A percentile compares a stretch with the other conserved stretches of the same genome.
Evolutionary conservation across 2,113 vertebrate species (phyloP).

Genomic region (Megalops atlanticus): DNA sequence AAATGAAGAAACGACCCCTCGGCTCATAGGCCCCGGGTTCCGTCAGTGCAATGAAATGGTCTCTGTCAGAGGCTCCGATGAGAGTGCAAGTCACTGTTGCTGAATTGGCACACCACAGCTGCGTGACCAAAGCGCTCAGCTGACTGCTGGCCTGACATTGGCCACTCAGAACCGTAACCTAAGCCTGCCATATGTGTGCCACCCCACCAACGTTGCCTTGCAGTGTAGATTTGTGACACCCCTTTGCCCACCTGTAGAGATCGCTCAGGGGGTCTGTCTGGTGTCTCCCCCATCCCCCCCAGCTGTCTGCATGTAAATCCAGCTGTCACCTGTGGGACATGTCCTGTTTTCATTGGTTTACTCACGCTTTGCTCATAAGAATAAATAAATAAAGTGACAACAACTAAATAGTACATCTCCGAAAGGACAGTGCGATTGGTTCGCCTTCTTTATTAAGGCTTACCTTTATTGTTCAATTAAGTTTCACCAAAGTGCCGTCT

Average conservation of each 20-base stretch:
- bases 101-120: neutral
- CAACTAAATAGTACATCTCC: too few relatives aligned
- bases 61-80: neutral
- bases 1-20: neutral
- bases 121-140: too few relatives aligned
- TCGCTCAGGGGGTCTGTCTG: neutral
- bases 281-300: neutral
- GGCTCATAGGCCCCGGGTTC: neutral
- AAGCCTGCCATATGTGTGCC: too few relatives aligned
- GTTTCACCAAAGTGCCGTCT: too few relatives aligned
- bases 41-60: neutral
- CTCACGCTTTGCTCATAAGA: neutral
- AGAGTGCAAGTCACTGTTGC: neutral
- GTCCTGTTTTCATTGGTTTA: neutral
- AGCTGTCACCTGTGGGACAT: constrained; percentile 12
- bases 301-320: constrained; percentile 17
- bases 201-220: neutral
- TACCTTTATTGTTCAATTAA: neutral
- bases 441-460: neutral
- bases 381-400: too few relatives aligned
- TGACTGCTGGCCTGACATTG: neutral
- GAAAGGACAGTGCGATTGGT: too few relatives aligned
- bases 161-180: too few relatives aligned
- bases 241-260: neutral
- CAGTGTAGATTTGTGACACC: neutral